Conservation (phyloP, 2,797 vertebrate genomes). For the Coranthus polyacanthus region DNA sequence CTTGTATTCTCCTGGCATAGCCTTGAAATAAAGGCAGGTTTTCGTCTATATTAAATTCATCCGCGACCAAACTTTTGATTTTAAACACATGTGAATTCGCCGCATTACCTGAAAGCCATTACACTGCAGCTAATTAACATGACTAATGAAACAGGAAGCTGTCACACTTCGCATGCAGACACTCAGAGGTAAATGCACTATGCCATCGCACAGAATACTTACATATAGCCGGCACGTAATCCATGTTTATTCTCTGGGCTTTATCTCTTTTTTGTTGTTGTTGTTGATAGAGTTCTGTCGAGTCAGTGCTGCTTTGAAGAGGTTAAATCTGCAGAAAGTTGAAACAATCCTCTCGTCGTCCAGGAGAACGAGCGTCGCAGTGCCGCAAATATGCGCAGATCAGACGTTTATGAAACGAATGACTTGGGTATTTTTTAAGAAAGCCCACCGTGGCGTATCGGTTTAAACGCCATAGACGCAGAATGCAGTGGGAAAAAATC, state of each 20-base stretch:
- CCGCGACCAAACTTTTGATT: not conserved
- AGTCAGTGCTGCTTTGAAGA: slow-evolving; percentile 41
- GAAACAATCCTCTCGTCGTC: slow-evolving; percentile 63
- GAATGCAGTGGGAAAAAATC: slow-evolving; percentile 93
- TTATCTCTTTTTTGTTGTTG: too few species aligned
- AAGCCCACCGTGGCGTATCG: slow-evolving; percentile 88
- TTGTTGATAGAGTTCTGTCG: slow-evolving; percentile 30
- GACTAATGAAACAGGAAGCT: slow-evolving; percentile 77
- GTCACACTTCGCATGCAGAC: slow-evolving; percentile 62
- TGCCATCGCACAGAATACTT: slow-evolving; percentile 65
- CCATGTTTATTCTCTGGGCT: slow-evolving; percentile 72
- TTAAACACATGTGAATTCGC: slow-evolving; percentile 44
- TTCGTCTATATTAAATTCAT: not conserved
- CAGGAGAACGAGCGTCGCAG: slow-evolving; percentile 39
- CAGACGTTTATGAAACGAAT: slow-evolving; percentile 57
- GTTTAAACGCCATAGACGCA: slow-evolving; percentile 90
- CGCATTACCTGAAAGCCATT: slow-evolving; percentile 29
- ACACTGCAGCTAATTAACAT: slow-evolving; percentile 69
- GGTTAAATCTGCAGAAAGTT: slow-evolving; percentile 55
- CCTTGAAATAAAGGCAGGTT: not conserved
- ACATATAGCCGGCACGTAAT: slow-evolving; percentile 80
- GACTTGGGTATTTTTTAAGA: slow-evolving; percentile 68
- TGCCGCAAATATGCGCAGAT: slow-evolving; percentile 42
- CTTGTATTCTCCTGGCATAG: too few species aligned
- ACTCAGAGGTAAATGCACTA: slow-evolving; percentile 26